phyloP scores from a whole-genome alignment of 2,797 vertebrate genomes.

The Antrozous pallidus region DNA sequence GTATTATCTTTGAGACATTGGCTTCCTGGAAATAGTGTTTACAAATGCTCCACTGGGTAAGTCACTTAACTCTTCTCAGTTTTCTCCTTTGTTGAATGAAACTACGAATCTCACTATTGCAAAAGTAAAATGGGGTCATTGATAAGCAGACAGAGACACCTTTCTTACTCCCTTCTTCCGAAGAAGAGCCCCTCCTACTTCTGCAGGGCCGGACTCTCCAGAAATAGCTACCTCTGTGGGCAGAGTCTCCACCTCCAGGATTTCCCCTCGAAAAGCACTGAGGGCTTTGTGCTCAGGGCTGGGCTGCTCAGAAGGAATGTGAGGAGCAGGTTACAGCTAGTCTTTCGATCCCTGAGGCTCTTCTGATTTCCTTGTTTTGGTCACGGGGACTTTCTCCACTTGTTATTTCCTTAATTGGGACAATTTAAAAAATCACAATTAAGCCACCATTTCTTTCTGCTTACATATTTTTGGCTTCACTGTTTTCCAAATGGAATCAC shows the following conservation, averaged over 20 bases:
- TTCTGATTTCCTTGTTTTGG: constrained; percentile 38
- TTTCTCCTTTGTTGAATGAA: background rate
- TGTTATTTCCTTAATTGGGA: background rate
- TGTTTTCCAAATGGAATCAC: background rate
- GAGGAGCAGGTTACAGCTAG: constrained; percentile 3
- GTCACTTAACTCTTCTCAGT: background rate
- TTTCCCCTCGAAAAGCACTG: background rate
- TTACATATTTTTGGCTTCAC: background rate
- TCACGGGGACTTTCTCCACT: background rate
- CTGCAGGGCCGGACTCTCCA: background rate
- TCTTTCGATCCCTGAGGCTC: background rate
- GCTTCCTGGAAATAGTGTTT: background rate
- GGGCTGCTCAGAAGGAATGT: constrained; percentile 13
- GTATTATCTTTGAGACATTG: background rate
- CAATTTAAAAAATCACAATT: background rate
- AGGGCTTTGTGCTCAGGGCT: background rate
- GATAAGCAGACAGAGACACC: background rate
- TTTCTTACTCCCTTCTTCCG: background rate
- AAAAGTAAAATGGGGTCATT: background rate
- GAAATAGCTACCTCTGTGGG: background rate
- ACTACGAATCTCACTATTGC: background rate
- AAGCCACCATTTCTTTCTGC: background rate
- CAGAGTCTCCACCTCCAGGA: background rate
- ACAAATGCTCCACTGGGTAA: background rate
- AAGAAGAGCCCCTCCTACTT: background rate